Evolutionary conservation across 2,113 vertebrate species (phyloP).

Genomic region (Calidris pugnax): DNA sequence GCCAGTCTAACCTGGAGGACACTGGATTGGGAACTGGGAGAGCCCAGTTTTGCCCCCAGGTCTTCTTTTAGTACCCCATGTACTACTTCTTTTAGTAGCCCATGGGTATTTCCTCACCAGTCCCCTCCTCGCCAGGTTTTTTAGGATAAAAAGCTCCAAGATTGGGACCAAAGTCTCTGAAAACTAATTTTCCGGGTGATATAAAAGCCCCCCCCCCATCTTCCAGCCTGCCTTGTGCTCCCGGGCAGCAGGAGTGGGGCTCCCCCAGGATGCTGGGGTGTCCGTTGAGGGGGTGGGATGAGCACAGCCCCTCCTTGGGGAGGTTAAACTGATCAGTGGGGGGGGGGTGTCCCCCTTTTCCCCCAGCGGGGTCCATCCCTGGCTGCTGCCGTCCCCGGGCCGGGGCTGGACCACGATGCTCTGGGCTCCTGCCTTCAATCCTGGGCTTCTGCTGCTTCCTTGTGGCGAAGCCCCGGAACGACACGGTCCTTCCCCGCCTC

Average conservation of each 20-base stretch:
- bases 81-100: neutral
- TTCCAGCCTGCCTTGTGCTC: neutral
- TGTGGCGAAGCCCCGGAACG: constrained; percentile 74
- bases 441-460: constrained; percentile 83
- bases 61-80: neutral
- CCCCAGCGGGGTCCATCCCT: neutral
- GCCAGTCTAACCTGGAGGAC: neutral
- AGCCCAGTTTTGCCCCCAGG: neutral
- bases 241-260: neutral
- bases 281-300: no score
- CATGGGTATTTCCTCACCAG: rapidly evolving
- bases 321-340: neutral
- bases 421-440: constrained; percentile 20
- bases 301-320: neutral
- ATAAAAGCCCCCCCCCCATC: neutral
- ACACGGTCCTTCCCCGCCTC: constrained; percentile 10
- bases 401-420: neutral
- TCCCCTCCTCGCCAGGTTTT: neutral
- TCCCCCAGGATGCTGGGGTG: neutral
- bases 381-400: neutral
- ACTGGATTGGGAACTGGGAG: neutral
- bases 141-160: neutral
- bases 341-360: neutral
- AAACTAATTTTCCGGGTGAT: neutral
- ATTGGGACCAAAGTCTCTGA: neutral